phyloP scores from a whole-genome alignment of 2,888 invertebrate species.

The Mactromeris polynyma region DNA sequence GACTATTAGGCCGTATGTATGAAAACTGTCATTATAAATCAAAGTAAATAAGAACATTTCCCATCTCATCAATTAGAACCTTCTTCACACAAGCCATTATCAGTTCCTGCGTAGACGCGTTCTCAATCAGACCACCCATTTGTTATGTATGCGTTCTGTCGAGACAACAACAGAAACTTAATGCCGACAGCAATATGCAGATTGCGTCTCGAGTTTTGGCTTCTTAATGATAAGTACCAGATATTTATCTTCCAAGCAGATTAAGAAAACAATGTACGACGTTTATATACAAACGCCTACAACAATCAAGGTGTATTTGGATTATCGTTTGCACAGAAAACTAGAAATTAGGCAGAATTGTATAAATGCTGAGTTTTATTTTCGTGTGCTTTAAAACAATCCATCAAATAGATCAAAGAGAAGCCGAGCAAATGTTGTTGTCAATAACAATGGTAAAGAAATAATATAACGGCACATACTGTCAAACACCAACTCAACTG shows the following conservation, averaged over 20 bases:
- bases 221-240: not conserved
- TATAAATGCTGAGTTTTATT: not conserved
- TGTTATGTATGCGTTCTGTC: not conserved
- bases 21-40: not conserved
- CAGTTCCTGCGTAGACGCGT: not conserved
- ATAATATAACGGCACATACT: not conserved
- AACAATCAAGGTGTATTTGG: not conserved
- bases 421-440: not conserved
- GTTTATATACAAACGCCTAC: constrained; percentile 11
- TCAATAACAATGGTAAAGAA: not conserved
- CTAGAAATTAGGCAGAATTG: not conserved
- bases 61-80: not conserved
- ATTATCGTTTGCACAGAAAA: not conserved
- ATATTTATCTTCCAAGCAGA: not conserved
- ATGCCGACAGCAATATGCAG: not conserved
- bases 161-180: not conserved
- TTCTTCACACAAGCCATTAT: not conserved
- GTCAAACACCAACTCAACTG: too few species aligned
- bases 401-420: not conserved
- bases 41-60: not conserved
- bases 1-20: not conserved
- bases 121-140: not conserved
- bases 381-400: not conserved
- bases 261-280: not conserved
- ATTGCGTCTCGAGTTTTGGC: not conserved